Conservation (phyloP, 2,888 invertebrate species). For the Cheilosia grossa region DNA sequence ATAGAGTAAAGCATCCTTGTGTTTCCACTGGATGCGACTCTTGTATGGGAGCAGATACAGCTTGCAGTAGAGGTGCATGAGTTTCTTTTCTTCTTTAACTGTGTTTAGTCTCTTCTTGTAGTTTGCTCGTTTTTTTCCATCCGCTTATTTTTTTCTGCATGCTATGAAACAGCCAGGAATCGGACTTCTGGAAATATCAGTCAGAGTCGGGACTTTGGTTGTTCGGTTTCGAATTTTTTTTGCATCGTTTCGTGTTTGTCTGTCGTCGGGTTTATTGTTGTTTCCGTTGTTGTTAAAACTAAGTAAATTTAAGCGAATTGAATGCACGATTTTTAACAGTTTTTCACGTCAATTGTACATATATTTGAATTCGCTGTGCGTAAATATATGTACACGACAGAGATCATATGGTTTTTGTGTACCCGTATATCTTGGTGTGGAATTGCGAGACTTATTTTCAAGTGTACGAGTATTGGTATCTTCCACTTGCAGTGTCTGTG, state of each 20-base stretch:
- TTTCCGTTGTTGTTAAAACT: slow-evolving; percentile 10
- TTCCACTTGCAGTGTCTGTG: slow-evolving; percentile 59
- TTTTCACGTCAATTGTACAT: slow-evolving; percentile 22
- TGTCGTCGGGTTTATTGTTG: neutral
- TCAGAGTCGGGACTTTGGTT: slow-evolving; percentile 70
- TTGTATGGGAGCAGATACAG: slow-evolving; percentile 65
- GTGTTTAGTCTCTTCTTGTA: slow-evolving; percentile 69
- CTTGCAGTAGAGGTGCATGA: slow-evolving; percentile 73
- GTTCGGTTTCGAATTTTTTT: slow-evolving; percentile 64
- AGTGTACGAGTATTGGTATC: slow-evolving; percentile 35
- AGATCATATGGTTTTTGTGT: slow-evolving; percentile 72
- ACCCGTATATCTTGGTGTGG: slow-evolving; percentile 43
- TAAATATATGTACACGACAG: slow-evolving; percentile 37
- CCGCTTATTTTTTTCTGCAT: slow-evolving; percentile 16
- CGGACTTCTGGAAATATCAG: slow-evolving; percentile 71
- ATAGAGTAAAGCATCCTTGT: slow-evolving; percentile 71
- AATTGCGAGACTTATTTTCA: slow-evolving; percentile 51
- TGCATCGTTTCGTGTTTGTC: slow-evolving; percentile 41
- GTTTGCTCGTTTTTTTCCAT: slow-evolving; percentile 34
- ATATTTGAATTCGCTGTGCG: slow-evolving; percentile 7
- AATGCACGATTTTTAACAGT: neutral
- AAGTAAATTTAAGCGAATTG: neutral
- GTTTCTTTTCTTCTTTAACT: slow-evolving; percentile 72
- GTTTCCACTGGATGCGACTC: slow-evolving; percentile 68
- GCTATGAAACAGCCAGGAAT: slow-evolving; percentile 69